Evolutionary conservation across 2,888 invertebrate genomes (phyloP).

Genomic region (Andrena marginata): DNA sequence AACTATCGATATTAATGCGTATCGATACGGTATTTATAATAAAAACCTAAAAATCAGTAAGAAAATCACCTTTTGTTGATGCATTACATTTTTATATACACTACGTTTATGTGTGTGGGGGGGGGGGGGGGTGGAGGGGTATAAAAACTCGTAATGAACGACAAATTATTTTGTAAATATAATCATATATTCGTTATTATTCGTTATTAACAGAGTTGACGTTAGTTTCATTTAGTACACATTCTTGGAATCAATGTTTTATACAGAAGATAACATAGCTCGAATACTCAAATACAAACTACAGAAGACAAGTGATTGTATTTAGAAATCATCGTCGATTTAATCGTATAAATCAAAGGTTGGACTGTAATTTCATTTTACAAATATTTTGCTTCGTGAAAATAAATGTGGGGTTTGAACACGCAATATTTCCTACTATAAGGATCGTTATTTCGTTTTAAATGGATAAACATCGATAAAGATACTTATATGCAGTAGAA

Average conservation of each 20-base stretch:
- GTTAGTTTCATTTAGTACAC: conserved; percentile 49
- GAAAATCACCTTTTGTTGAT: too few species aligned
- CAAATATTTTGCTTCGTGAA: conserved; percentile 1
- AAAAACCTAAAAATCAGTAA: too few species aligned
- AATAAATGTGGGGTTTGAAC: not conserved
- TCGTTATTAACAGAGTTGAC: conserved; percentile 56
- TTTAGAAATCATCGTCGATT: conserved; percentile 2
- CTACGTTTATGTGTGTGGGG: too few species aligned
- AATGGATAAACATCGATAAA: conserved; percentile 6
- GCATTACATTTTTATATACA: too few species aligned
- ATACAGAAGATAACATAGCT: conserved; percentile 42
- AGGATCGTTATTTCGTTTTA: not conserved
- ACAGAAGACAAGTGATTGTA: conserved; percentile 23
- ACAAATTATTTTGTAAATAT: too few species aligned
- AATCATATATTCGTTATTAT: too few species aligned
- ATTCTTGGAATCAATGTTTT: conserved; percentile 43
- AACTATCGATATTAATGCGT: too few species aligned
- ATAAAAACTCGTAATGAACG: too few species aligned
- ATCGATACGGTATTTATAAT: too few species aligned
- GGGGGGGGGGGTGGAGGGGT: too few species aligned
- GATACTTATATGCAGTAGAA: conserved; percentile 2
- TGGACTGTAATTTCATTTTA: conserved; percentile 3
- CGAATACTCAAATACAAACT: conserved; percentile 12
- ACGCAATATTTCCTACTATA: not conserved
- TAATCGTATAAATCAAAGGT: not conserved